Evolutionary conservation across 1,140 invertebrate genomes (phyloP), one percentile per base, ranked within the genome.

Genomic region (Drosophila mayri): DNA sequence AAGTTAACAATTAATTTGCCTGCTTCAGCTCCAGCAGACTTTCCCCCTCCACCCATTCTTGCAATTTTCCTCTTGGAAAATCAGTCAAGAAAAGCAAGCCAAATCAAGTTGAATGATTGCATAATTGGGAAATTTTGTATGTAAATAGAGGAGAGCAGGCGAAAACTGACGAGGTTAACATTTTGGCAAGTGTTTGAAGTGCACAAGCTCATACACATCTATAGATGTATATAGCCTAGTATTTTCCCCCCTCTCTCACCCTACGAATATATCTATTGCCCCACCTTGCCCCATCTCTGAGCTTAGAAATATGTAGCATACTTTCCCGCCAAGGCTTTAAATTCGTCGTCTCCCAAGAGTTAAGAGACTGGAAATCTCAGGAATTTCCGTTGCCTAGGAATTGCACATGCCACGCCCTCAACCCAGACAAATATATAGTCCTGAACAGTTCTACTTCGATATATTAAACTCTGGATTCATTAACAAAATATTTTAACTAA

Each of bases 1-100:
- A 85, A 90, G 85, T 90, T 90, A 90, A 90, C 86, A 90, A 90
- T 90, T 90, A 90, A 88, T 90, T 90, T 79, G 58, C 44, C 75
- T 59, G 58, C 65, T 57, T 44, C 44, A 46, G 40, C 73, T 70
- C 1, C 38, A 44, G 47, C 46, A 52, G 12, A 50, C 63, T 35
- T 55, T 28, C 18, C 46, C 22, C 1, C 14, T 7, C 2, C 25
- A 20, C 55, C 46, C n/a, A 32, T 38, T 55, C 12, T 30, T 28
- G 46, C 66, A 52, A 44, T 43, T 49, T 54, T 44, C 58, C 44
- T 22, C 35, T 37, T 41, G 41, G 46, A 50, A 87, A 86, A 87
- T 86, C 82, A 86, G 82, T 81, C 72, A 77, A 75, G 79, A 77
- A 87, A 79, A 57, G 66, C 43, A 82, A 87, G 75, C 65, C 76